Base-by-base conservation (phyloP, 2,888 invertebrate genomes). In the Trichogramma dendrolimi region DNA sequence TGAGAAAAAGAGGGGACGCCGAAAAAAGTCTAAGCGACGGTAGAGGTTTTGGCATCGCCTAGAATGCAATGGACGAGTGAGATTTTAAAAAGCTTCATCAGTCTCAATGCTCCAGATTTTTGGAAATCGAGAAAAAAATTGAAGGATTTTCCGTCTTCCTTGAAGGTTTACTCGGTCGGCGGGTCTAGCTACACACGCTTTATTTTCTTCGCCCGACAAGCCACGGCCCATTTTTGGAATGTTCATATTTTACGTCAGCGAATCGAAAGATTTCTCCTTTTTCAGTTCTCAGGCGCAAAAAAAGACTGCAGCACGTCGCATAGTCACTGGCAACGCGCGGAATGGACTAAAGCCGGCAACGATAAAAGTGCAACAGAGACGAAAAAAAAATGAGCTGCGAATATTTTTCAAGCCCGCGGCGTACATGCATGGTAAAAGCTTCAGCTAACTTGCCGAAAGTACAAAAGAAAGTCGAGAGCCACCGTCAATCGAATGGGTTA, bases 51-150 rank as follows among this genome's bases (percentile, higher is more conserved):
- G n/a, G 10, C 47, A 5, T 47, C 48, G 48, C 53, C 58, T 42
- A 27, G 11, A 41, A 48, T 50, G 14, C 7, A 51, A 47, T 38
- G 52, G 14, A 57, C 53, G 49, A 48, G 53, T 47, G 7, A 10
- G 10, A 42, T 27, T 27, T 27, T 27, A 27, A 27, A 27, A 27
- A 11, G 50, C 11, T 39, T 51, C 43, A 10, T 27, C n/a, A 46
- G 40, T 6, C 40, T 27, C 11, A 58, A 56, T 60, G 61, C 48
- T 66, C 57, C 48, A 64, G 49, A 62, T 67, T 68, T 68, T 67
- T 61, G 56, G 61, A 57, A 27, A 59, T 61, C 55, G 48, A 57
- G 55, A 61, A 65, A 62, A 67, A 65, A 67, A 65, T 64, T 63
- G 51, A 67, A 60, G 61, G 65, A 61, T 64, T 67, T 65, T 63